These are phyloP conservation scores for Pedionomus torquatus DNA, from an alignment of 2,113 vertebrate genomes.

Conservation along the genomic window DNA sequence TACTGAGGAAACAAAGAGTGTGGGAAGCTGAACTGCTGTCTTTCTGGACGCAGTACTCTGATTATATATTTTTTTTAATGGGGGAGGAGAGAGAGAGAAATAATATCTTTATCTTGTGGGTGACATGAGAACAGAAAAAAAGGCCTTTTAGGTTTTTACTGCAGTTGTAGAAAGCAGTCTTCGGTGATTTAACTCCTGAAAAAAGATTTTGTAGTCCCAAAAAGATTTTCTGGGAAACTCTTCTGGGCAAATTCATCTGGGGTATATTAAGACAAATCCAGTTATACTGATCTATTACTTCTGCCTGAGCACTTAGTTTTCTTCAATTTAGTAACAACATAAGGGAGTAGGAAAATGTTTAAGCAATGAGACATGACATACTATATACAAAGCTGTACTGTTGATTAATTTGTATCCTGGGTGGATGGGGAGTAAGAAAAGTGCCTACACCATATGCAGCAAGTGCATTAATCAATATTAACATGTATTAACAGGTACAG, in stretches of 20 bases:
- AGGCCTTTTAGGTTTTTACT: neutral
- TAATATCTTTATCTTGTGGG: neutral
- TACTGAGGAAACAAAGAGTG: neutral
- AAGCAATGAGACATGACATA: slow-evolving; percentile 60
- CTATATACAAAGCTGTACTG: neutral
- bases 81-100: neutral
- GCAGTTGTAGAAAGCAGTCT: neutral
- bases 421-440: slow-evolving; percentile 20
- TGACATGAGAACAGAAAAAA: neutral
- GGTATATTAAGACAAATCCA: slow-evolving; percentile 65
- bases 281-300: slow-evolving; percentile 53
- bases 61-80: neutral
- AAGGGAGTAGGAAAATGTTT: slow-evolving; percentile 55
- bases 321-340: slow-evolving; percentile 52
- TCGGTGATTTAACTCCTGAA: neutral
- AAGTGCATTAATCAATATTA: slow-evolving; percentile 50
- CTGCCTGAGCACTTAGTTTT: slow-evolving; percentile 47
- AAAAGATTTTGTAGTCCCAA: neutral
- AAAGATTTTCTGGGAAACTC: neutral
- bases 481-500: neutral
- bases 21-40: neutral
- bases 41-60: neutral
- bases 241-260: slow-evolving; percentile 41
- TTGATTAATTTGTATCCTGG: slow-evolving; percentile 44
- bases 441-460: slow-evolving; percentile 7